Evolutionary conservation across 2,113 vertebrate genomes (phyloP).

Genomic region (Leptodactylus fuscus): DNA sequence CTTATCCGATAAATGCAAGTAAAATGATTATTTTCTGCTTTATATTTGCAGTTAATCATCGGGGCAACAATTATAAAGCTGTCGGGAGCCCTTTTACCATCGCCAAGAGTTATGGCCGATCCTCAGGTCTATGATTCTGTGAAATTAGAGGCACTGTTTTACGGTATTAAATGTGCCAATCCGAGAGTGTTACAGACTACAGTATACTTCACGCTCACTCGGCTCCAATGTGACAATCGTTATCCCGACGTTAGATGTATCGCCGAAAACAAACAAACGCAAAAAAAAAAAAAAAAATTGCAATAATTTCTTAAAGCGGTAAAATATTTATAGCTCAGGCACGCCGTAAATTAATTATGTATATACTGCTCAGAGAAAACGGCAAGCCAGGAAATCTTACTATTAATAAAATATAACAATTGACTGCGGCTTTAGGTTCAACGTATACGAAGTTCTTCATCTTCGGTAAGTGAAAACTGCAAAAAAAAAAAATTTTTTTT

Average conservation of each 20-base stretch:
- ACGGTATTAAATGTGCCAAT: conserved; percentile 44
- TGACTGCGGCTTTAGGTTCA: conserved; percentile 51
- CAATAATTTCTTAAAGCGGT: conserved; percentile 30
- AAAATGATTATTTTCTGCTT: conserved; percentile 54
- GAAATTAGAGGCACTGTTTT: conserved; percentile 42
- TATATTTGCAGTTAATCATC: conserved; percentile 52
- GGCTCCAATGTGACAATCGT: conserved; percentile 8
- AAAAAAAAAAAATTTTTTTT: conserved; percentile 39
- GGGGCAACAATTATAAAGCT: conserved; percentile 53
- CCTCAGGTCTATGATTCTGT: conserved; percentile 14
- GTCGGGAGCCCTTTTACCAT: conserved; percentile 49
- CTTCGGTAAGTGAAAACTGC: conserved; percentile 26
- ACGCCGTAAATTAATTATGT: conserved; percentile 59
- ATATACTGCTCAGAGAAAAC: conserved; percentile 54
- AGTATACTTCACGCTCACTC: neutral
- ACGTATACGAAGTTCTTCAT: conserved; percentile 40
- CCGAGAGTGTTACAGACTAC: neutral
- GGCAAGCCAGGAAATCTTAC: conserved; percentile 50
- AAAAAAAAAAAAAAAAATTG: conserved; percentile 22
- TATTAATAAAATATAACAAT: conserved; percentile 61
- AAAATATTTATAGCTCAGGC: conserved; percentile 53
- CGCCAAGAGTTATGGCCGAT: conserved; percentile 20
- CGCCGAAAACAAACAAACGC: neutral
- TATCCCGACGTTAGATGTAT: neutral
- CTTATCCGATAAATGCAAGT: conserved; percentile 39